phyloP scores from a whole-genome alignment of 1,140 invertebrate genomes.

The Holcopasites calliopsidis region DNA sequence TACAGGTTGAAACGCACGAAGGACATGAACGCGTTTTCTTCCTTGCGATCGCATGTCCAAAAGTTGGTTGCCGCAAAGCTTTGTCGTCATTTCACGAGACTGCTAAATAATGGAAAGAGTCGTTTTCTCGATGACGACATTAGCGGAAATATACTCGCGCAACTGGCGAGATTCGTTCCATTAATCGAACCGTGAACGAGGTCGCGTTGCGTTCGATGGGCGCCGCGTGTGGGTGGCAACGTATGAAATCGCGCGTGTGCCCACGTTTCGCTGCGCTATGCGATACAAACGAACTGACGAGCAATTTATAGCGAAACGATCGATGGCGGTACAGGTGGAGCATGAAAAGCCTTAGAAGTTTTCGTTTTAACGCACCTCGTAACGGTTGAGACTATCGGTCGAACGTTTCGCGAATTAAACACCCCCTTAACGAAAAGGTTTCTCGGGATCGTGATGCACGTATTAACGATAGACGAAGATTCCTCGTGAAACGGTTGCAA shows the following conservation, averaged over 20 bases:
- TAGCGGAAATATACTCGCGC: constrained; percentile 16
- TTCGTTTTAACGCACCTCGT: not conserved
- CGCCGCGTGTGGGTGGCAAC: constrained; percentile 31
- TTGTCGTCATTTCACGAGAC: not conserved
- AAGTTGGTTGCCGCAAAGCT: not conserved
- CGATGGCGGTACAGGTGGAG: constrained; percentile 15
- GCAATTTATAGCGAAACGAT: constrained; percentile 4
- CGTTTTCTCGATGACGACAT: constrained; percentile 12
- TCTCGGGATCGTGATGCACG: too few relatives aligned
- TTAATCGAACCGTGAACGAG: constrained; percentile 42
- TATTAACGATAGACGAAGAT: too few relatives aligned
- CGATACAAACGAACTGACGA: constrained; percentile 18
- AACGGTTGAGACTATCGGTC: too few relatives aligned
- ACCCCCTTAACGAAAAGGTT: too few relatives aligned
- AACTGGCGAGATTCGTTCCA: constrained; percentile 6
- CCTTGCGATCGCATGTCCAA: not conserved
- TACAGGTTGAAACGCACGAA: not conserved
- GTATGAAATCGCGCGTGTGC: constrained; percentile 37
- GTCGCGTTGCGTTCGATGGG: constrained; percentile 23
- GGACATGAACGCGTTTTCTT: too few relatives aligned
- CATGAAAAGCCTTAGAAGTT: too few relatives aligned
- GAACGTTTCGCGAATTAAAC: too few relatives aligned
- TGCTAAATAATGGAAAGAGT: not conserved
- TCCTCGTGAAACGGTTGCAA: not conserved
- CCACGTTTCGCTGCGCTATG: constrained; percentile 19